phyloP scores from a whole-genome alignment of 1,140 invertebrate genomes.

The Ylistrum balloti region DNA sequence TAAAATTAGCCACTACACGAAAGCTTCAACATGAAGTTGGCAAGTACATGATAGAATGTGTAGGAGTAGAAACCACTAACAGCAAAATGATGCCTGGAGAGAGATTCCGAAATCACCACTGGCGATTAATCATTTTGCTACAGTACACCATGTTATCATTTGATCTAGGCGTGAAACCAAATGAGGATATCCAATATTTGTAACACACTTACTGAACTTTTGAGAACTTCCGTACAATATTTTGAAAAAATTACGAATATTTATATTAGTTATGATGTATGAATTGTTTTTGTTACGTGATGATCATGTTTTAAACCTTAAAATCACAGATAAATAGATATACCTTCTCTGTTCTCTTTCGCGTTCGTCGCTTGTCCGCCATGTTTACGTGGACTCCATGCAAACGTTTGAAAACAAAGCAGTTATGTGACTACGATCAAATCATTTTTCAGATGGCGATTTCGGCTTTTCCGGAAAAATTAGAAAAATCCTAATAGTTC shows the following conservation, averaged over 20 bases:
- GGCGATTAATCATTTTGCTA: too few relatives aligned
- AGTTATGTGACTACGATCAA: not conserved
- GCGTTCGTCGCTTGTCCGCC: not conserved
- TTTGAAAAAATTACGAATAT: not conserved
- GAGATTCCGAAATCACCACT: too few relatives aligned
- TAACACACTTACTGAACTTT: not conserved
- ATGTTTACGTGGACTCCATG: not conserved
- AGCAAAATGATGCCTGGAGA: too few relatives aligned
- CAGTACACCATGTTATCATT: too few relatives aligned
- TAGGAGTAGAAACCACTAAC: too few relatives aligned
- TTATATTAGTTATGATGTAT: not conserved
- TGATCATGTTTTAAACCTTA: not conserved
- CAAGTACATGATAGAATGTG: too few relatives aligned
- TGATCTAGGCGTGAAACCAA: too few relatives aligned
- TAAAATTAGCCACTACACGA: too few relatives aligned
- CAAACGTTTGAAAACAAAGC: not conserved
- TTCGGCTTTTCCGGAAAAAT: not conserved
- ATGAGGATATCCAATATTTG: too few relatives aligned
- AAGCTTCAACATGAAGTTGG: too few relatives aligned
- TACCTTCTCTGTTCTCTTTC: slow-evolving; percentile 32
- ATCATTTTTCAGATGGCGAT: not conserved
- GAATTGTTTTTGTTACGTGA: not conserved
- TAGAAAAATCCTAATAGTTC: not conserved
- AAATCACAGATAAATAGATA: not conserved
- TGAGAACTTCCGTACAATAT: not conserved